These are phyloP conservation scores for Therioaphis trifolii DNA, from an alignment of 2,888 invertebrate genomes.

Conservation along the genomic window DNA sequence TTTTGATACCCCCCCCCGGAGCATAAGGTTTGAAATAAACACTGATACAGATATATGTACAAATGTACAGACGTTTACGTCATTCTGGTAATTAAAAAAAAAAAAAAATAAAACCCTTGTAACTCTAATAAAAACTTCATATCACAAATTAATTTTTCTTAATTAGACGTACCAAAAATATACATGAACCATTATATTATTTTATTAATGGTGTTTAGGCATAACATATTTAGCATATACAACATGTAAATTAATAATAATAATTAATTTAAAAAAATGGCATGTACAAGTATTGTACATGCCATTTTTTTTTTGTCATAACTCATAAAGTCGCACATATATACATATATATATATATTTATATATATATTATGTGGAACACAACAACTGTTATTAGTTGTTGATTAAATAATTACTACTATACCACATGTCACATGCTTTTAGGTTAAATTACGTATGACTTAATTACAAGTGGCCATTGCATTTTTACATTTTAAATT, in stretches of 20 bases:
- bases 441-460: constrained; percentile 8
- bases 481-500: background rate
- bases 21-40: no score
- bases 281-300: background rate
- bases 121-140: background rate
- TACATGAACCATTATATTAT: no score
- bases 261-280: no score
- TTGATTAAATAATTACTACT: constrained; percentile 17
- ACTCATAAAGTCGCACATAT: no score
- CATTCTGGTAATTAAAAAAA: background rate
- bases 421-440: background rate
- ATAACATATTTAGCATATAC: no score
- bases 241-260: no score
- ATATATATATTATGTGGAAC: background rate
- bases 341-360: no score
- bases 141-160: background rate
- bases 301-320: background rate
- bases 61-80: no score
- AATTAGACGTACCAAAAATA: no score
- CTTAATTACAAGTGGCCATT: background rate
- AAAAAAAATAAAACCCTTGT: background rate
- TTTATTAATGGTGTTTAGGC: no score
- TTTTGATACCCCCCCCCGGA: no score
- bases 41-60: no score
- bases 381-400: background rate